Percentiles rank a stretch among this genome's conserved stretches.
Conservation (phyloP, 92 coral and sea anemone species). For the Bergia puertoricense region DNA sequence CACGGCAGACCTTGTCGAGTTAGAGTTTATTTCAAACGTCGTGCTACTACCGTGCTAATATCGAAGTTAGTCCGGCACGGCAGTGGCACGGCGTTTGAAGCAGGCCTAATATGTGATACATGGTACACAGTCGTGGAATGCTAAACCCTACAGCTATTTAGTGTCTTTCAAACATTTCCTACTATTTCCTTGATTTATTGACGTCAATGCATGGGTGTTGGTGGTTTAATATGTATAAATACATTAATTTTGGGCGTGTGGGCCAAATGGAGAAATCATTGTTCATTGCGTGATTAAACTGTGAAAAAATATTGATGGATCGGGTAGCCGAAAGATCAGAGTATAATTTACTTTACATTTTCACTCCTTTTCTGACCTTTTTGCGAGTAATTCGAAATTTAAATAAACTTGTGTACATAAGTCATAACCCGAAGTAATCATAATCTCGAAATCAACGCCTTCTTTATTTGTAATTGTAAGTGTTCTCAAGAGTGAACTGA, state of each 20-base stretch:
- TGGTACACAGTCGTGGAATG: background rate
- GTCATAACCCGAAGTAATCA: background rate
- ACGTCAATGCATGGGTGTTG: background rate
- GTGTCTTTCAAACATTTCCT: background rate
- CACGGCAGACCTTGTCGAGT: too few relatives aligned
- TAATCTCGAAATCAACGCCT: constrained; percentile 12
- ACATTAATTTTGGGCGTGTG: background rate
- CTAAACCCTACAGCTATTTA: background rate
- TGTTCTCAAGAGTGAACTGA: background rate
- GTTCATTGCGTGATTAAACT: background rate
- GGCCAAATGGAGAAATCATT: background rate
- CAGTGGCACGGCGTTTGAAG: too few relatives aligned
- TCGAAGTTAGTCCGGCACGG: too few relatives aligned
- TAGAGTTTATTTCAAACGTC: too few relatives aligned
- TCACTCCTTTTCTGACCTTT: background rate
- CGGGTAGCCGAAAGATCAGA: background rate
- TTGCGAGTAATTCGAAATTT: background rate
- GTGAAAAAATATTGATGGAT: background rate
- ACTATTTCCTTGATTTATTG: background rate
- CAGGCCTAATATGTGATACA: background rate
- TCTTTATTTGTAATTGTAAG: background rate
- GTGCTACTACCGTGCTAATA: too few relatives aligned
- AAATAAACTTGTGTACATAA: background rate
- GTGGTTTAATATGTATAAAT: background rate
- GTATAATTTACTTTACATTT: background rate